phyloP scores from a whole-genome alignment of 2,888 invertebrate species.

The Schizaphis graminum region DNA sequence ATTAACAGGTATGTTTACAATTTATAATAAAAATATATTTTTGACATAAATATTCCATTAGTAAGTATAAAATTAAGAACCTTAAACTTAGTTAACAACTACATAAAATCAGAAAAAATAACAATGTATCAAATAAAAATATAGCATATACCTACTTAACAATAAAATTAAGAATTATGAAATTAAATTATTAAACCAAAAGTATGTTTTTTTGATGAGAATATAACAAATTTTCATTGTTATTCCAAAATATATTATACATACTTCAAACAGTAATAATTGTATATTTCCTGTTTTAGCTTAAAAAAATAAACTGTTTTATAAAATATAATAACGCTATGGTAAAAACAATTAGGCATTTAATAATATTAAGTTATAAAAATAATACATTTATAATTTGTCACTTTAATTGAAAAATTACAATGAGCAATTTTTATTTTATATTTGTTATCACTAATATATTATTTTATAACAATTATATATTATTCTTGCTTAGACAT shows the following conservation, averaged over 20 bases:
- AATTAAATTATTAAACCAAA: not conserved
- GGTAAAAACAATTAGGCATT: too few species aligned
- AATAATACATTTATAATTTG: too few species aligned
- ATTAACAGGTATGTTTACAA: not conserved
- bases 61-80: not conserved
- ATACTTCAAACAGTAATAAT: not conserved
- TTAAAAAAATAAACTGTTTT: too few species aligned
- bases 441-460: not conserved
- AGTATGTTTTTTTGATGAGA: not conserved
- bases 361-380: too few species aligned
- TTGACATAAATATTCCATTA: not conserved
- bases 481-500: not conserved
- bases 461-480: not conserved
- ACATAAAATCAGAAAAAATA: not conserved
- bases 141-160: not conserved
- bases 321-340: too few species aligned
- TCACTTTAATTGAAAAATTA: too few species aligned
- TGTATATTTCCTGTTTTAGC: not conserved
- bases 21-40: not conserved
- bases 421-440: not conserved
- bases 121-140: not conserved
- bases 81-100: constrained; percentile 1
- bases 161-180: not conserved
- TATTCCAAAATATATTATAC: not conserved
- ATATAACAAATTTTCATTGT: not conserved